phyloP scores from a whole-genome alignment of 2,888 invertebrate genomes.

The Poecilobothrus nobilitatus region DNA sequence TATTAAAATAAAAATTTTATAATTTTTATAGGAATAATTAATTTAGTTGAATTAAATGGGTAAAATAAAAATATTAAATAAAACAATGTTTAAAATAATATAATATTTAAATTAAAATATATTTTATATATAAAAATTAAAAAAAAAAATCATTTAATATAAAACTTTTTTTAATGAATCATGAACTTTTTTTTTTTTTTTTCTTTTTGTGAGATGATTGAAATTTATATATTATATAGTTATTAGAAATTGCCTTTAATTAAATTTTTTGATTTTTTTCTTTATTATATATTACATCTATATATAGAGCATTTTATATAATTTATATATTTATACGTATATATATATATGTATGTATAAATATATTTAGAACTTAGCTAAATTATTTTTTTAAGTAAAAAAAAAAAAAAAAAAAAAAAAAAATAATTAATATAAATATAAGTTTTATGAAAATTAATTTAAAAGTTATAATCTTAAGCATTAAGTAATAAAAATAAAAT shows the following conservation, averaged over 20 bases:
- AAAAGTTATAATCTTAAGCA: neutral
- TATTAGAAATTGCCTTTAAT: neutral
- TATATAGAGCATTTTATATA: neutral
- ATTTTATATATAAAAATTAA: neutral
- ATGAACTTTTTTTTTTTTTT: neutral
- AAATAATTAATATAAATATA: neutral
- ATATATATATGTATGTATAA: neutral
- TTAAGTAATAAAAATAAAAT: neutral
- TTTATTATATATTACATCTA: conserved; percentile 9
- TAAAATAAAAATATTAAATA: no score
- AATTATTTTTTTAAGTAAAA: no score
- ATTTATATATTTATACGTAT: neutral
- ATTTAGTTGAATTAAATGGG: no score
- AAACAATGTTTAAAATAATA: neutral
- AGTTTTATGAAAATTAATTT: neutral
- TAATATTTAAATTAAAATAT: neutral
- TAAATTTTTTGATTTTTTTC: conserved; percentile 14
- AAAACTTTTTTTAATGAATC: neutral
- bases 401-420: no score
- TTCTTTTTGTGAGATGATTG: neutral
- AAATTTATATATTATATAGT: no score
- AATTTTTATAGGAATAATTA: no score
- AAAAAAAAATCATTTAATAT: neutral
- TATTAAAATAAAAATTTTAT: no score
- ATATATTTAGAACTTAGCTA: neutral